Percentiles rank a stretch among this genome's conserved stretches.
Conservation (phyloP, 2,888 invertebrate species). For the Leistus spinibarbis region DNA sequence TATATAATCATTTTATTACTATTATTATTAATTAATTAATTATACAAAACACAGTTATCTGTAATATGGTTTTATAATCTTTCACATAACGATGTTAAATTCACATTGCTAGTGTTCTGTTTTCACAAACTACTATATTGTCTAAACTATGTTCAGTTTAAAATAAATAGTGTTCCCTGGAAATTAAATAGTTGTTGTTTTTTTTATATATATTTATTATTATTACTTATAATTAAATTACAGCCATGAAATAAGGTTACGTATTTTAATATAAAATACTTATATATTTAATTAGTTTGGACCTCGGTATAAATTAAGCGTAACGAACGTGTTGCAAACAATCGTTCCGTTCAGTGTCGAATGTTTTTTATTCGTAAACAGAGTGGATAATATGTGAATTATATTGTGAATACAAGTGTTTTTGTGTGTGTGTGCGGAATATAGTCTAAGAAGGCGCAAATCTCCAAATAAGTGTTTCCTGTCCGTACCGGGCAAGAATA, state of each 20-base stretch:
- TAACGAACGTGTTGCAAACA: neutral
- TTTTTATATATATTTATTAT: neutral
- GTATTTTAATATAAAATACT: neutral
- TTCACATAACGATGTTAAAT: constrained; percentile 37
- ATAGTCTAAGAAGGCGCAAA: neutral
- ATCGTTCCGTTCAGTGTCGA: neutral
- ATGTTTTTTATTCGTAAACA: constrained; percentile 3
- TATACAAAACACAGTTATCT: constrained; percentile 31
- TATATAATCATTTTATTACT: constrained; percentile 37
- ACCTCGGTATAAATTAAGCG: constrained; percentile 5
- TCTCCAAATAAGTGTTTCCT: too few species aligned
- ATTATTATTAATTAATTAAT: constrained; percentile 26
- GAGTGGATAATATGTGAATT: neutral
- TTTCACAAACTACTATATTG: constrained; percentile 39
- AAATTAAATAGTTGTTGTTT: constrained; percentile 22
- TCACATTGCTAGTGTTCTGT: constrained; percentile 38
- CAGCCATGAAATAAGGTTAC: neutral
- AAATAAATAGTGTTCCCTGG: constrained; percentile 60
- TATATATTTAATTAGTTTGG: neutral
- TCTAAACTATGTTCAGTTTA: constrained; percentile 51
- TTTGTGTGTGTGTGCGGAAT: neutral
- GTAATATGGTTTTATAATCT: constrained; percentile 29
- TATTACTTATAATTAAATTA: neutral
- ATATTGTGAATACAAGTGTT: neutral
- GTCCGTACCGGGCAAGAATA: constrained; percentile 19